These are phyloP conservation scores for Nomada fabriciana DNA, from an alignment of 2,888 invertebrate species.

Conservation along the genomic window DNA sequence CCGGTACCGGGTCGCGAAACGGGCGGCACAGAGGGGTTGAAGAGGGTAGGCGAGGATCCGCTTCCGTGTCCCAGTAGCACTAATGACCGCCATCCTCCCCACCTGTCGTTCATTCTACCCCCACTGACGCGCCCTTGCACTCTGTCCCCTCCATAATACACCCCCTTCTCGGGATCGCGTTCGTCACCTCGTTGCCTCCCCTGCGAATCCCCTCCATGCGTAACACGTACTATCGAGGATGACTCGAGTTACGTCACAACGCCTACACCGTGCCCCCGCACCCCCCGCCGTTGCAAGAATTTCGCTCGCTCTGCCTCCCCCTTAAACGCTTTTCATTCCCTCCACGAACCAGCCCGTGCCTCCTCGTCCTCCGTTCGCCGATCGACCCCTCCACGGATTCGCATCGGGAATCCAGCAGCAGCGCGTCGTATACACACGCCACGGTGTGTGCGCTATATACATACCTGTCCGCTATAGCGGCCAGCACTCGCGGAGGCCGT, in stretches of 20 bases:
- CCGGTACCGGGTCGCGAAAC: slow-evolving; percentile 59
- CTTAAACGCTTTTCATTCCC: slow-evolving; percentile 3
- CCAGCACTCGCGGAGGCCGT: slow-evolving; percentile 67
- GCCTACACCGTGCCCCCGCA: slow-evolving; percentile 56
- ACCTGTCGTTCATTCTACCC: slow-evolving; percentile 53
- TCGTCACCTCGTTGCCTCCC: slow-evolving; percentile 18
- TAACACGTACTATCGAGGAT: slow-evolving; percentile 51
- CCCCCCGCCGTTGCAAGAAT: background rate
- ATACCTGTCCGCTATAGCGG: slow-evolving; percentile 65
- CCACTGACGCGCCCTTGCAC: slow-evolving; percentile 63
- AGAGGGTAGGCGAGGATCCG: slow-evolving; percentile 66
- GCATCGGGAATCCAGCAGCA: slow-evolving; percentile 44
- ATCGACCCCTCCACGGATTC: slow-evolving; percentile 34
- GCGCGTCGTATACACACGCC: slow-evolving; percentile 65
- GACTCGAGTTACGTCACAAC: slow-evolving; percentile 73
- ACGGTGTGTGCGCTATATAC: slow-evolving; percentile 54
- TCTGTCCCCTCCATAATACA: slow-evolving; percentile 18
- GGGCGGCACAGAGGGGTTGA: slow-evolving; percentile 37
- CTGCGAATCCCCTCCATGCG: slow-evolving; percentile 38
- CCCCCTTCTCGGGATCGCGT: slow-evolving; percentile 17
- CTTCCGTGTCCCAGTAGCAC: slow-evolving; percentile 81
- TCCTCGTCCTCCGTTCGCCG: slow-evolving; percentile 35
- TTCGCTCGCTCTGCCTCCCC: slow-evolving; percentile 17
- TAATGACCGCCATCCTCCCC: slow-evolving; percentile 79
- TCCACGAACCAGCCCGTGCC: slow-evolving; percentile 18